Evolutionary conservation across 92 coral and sea anemone species (phyloP).

Genomic region (Epizoanthus illoricatus): DNA sequence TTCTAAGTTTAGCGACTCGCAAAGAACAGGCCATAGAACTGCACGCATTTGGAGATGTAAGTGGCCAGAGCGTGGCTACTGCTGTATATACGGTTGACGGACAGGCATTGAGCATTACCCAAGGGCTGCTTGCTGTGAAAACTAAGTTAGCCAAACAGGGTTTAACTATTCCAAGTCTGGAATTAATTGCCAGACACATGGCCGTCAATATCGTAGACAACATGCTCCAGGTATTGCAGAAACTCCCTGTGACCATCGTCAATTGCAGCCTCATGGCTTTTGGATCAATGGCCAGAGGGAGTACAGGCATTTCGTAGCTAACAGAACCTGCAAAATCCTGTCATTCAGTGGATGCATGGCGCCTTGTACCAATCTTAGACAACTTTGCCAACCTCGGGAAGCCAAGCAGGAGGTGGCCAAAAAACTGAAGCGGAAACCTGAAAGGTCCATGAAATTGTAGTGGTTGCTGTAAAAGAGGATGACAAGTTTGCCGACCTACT

Average conservation of each 20-base stretch:
- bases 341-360: constrained; percentile 14
- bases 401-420: no score
- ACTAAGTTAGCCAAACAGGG: constrained; percentile 16
- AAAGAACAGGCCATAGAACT: constrained; percentile 33
- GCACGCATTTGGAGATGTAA: constrained; percentile 60
- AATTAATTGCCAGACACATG: constrained; percentile 41
- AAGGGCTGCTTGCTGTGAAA: constrained; percentile 29
- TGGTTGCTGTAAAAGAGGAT: neutral
- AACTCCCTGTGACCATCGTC: constrained; percentile 10
- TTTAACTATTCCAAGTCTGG: constrained; percentile 42
- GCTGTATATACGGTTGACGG: neutral
- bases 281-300: constrained; percentile 30
- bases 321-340: constrained; percentile 25
- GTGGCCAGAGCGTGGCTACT: constrained; percentile 30
- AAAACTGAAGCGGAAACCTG: neutral
- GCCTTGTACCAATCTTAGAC: neutral
- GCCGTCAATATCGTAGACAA: constrained; percentile 23
- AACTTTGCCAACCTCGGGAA: no score
- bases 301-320: constrained; percentile 38
- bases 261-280: constrained; percentile 28
- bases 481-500: constrained; percentile 2
- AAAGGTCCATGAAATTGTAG: neutral
- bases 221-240: constrained; percentile 18
- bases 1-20: constrained; percentile 28
- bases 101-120: constrained; percentile 26